Evolutionary conservation across 2,797 vertebrate species (phyloP).

Genomic region (Naso thynnoides): DNA sequence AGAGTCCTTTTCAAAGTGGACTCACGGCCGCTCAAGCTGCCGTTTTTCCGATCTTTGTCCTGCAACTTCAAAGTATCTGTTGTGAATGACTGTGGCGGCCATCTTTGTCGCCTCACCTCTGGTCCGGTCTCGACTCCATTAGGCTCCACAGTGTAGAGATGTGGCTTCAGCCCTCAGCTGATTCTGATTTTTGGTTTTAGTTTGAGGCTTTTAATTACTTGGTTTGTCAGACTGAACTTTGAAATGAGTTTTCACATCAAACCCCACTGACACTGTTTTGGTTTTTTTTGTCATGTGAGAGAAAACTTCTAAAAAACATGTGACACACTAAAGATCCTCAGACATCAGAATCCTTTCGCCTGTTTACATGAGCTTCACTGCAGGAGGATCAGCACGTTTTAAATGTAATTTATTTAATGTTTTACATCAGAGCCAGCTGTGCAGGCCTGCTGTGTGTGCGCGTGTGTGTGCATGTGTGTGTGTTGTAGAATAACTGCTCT

Average conservation of each 20-base stretch:
- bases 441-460: conserved; percentile 3
- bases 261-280: background rate
- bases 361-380: conserved; percentile 12
- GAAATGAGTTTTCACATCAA: background rate
- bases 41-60: background rate
- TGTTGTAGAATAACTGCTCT: background rate
- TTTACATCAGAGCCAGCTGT: background rate
- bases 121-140: background rate
- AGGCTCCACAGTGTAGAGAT: background rate
- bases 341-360: background rate
- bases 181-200: conserved; percentile 10
- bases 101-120: background rate
- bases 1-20: too few species aligned
- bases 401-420: conserved; percentile 1
- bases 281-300: background rate
- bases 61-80: background rate
- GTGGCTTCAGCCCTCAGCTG: background rate
- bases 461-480: too few species aligned
- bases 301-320: background rate
- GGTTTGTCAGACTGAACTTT: background rate
- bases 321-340: background rate
- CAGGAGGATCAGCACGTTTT: background rate
- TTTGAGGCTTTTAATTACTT: conserved; percentile 22
- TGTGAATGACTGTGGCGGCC: background rate
- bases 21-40: background rate